Conservation (phyloP, 2,888 invertebrate genomes). For the Philhelius pedissequus region DNA sequence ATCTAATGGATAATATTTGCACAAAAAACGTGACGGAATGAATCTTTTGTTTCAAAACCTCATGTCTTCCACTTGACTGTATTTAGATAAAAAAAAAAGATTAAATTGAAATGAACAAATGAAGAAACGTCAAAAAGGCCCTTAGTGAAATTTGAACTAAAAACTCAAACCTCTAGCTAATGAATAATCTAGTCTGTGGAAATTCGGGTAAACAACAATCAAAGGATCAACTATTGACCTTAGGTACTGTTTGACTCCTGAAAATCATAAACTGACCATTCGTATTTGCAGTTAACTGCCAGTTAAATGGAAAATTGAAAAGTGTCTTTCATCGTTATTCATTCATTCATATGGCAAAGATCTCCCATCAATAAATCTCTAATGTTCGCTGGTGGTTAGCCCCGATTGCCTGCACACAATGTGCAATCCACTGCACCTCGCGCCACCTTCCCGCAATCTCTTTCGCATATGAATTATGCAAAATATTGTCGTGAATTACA, state of each 20-base stretch:
- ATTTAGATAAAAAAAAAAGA: neutral
- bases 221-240: conserved; percentile 8
- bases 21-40: conserved; percentile 60
- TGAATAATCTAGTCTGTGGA: neutral
- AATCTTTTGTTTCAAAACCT: conserved; percentile 14
- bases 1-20: conserved; percentile 36
- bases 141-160: neutral
- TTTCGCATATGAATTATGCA: conserved; percentile 67
- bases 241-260: conserved; percentile 20
- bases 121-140: conserved; percentile 29
- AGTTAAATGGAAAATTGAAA: conserved; percentile 50
- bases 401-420: conserved; percentile 48
- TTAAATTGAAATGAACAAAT: no score
- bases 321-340: conserved; percentile 43
- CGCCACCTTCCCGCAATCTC: conserved; percentile 40
- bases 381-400: conserved; percentile 56
- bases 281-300: neutral
- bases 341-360: conserved; percentile 67
- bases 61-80: conserved; percentile 48
- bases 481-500: conserved; percentile 69
- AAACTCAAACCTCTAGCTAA: neutral
- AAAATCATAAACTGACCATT: conserved; percentile 27
- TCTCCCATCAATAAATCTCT: conserved; percentile 64
- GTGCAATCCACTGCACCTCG: conserved; percentile 9
- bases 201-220: neutral